Evolutionary conservation across 2,888 invertebrate genomes (phyloP).

Genomic region (Euspilapteryx auroguttella): DNA sequence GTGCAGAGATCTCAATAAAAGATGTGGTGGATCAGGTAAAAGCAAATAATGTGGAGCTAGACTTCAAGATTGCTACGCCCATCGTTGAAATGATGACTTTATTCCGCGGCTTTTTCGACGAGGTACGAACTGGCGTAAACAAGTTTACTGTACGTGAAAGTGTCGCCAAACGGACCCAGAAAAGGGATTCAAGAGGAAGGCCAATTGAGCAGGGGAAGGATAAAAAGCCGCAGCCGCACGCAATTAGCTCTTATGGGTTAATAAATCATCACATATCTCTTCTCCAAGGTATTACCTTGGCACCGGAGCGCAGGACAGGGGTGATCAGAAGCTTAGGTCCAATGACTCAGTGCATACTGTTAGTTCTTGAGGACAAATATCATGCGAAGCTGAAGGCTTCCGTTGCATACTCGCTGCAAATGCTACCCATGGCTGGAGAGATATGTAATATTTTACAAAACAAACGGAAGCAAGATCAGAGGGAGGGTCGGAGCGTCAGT

Average conservation of each 20-base stretch:
- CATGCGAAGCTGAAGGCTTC: background rate
- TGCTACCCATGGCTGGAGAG: conserved; percentile 1
- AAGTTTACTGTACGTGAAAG: background rate
- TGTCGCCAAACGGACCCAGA: background rate
- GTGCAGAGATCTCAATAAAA: conserved; percentile 3
- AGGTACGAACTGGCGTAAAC: background rate
- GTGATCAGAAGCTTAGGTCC: conserved; percentile 3
- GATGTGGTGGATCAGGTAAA: conserved; percentile 5
- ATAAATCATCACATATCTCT: background rate
- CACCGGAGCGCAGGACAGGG: conserved; percentile 4
- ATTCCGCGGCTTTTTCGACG: background rate
- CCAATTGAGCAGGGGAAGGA: background rate
- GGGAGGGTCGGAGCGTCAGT: too few relatives aligned
- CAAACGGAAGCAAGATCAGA: too few relatives aligned
- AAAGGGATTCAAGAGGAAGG: background rate
- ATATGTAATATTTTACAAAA: background rate
- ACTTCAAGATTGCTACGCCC: background rate
- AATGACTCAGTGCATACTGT: conserved; percentile 1
- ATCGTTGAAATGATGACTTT: background rate
- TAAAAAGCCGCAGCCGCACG: background rate
- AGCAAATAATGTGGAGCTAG: background rate
- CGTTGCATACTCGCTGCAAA: background rate
- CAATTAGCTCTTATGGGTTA: background rate
- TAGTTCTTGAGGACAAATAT: conserved; percentile 1
- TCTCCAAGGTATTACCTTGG: conserved; percentile 4